Conservation (phyloP, 2,888 invertebrate genomes). For the Priocnemis perturbator region DNA sequence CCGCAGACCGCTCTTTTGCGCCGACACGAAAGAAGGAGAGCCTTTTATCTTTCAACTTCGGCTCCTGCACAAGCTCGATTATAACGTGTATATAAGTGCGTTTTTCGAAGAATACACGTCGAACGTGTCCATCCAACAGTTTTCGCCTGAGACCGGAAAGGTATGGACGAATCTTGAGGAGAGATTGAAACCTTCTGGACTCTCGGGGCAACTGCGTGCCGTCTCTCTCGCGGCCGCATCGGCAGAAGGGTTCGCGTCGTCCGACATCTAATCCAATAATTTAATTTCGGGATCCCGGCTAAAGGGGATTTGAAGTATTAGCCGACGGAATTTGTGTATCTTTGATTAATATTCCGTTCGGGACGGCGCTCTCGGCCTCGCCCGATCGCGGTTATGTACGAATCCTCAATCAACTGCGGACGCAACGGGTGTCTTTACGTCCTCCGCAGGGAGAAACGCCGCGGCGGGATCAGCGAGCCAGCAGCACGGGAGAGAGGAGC, state of each 20-base stretch:
- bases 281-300: conserved; percentile 73
- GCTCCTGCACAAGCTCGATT: neutral
- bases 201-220: neutral
- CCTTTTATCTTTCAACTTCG: conserved; percentile 12
- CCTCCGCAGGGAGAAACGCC: conserved; percentile 22
- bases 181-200: neutral
- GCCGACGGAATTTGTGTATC: conserved; percentile 74
- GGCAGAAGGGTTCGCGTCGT: conserved; percentile 60
- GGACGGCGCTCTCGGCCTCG: conserved; percentile 60
- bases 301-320: conserved; percentile 75
- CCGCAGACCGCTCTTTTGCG: neutral
- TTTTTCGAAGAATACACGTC: too few relatives aligned
- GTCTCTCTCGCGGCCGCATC: conserved; percentile 8
- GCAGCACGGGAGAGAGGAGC: conserved; percentile 19
- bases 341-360: conserved; percentile 75
- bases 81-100: neutral
- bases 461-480: conserved; percentile 35
- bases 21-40: neutral
- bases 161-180: too few relatives aligned
- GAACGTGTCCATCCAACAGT: too few relatives aligned
- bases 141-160: too few relatives aligned
- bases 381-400: conserved; percentile 70
- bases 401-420: conserved; percentile 71
- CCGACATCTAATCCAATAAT: conserved; percentile 73
- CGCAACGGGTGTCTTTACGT: conserved; percentile 58